These are phyloP conservation scores for Polydesmus complanatus DNA, from an alignment of 2,888 invertebrate species.

Conservation along the genomic window DNA sequence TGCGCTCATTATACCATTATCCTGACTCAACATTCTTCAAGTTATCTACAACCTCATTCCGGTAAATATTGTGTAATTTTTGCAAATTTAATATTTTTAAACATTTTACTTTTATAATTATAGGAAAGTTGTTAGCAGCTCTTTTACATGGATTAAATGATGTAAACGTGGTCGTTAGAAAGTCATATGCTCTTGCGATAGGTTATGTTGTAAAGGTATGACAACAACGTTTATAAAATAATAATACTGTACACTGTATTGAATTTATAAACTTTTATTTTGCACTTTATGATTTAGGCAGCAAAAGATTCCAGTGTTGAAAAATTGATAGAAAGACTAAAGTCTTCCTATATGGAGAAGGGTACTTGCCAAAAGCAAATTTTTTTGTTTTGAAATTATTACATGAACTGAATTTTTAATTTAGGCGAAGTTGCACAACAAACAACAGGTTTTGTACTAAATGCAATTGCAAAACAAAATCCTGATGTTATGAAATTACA, in stretches of 20 bases:
- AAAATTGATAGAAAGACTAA: slow-evolving; percentile 47
- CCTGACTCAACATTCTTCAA: slow-evolving; percentile 31
- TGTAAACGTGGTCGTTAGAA: slow-evolving; percentile 66
- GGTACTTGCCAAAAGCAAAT: slow-evolving; percentile 23
- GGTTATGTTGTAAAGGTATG: slow-evolving; percentile 55
- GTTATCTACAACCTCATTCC: slow-evolving; percentile 44
- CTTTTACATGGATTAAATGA: slow-evolving; percentile 67
- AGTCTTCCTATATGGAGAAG: slow-evolving; percentile 50
- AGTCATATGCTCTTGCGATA: slow-evolving; percentile 66
- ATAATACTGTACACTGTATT: not conserved
- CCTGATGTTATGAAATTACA: slow-evolving; percentile 30
- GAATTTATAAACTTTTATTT: not conserved
- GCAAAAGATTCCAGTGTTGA: slow-evolving; percentile 62
- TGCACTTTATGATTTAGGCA: slow-evolving; percentile 34
- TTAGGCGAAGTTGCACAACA: slow-evolving; percentile 1
- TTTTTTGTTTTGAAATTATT: not conserved
- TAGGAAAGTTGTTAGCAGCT: slow-evolving; percentile 46
- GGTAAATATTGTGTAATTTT: slow-evolving; percentile 25
- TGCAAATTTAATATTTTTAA: not conserved
- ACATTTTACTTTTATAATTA: not conserved
- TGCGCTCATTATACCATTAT: slow-evolving; percentile 32
- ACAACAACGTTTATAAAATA: slow-evolving; percentile 1
- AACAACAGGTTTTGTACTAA: slow-evolving; percentile 42
- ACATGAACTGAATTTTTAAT: not conserved
- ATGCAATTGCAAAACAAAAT: slow-evolving; percentile 58